phyloP scores from a whole-genome alignment of 1,140 invertebrate species.

The Ips nitidus region DNA sequence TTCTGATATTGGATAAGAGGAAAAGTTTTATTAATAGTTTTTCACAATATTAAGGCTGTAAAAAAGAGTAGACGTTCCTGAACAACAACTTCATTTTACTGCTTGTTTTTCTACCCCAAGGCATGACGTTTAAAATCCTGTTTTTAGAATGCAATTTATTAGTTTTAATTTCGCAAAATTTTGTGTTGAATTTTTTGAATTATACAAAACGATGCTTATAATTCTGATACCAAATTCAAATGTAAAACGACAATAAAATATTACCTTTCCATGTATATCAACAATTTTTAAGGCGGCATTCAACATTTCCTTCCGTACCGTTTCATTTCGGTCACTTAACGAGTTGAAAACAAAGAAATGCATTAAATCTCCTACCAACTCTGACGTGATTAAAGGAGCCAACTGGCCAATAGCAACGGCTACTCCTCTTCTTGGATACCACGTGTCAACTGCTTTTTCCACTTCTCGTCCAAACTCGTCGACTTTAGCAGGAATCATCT shows the following conservation, averaged over 20 bases:
- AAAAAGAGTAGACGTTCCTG: no score
- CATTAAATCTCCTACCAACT: conserved; percentile 70
- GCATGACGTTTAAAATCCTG: no score
- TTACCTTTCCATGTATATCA: conserved; percentile 76
- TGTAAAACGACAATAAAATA: background rate
- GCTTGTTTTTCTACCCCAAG: no score
- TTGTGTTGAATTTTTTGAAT: conserved; percentile 9
- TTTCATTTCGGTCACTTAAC: conserved; percentile 80
- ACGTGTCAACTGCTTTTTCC: conserved; percentile 82
- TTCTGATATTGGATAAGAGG: no score
- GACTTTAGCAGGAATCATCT: conserved; percentile 82
- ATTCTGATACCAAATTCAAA: conserved; percentile 3
- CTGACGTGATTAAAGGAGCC: conserved; percentile 67
- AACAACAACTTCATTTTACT: no score
- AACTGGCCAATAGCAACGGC: conserved; percentile 78
- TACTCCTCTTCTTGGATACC: conserved; percentile 85
- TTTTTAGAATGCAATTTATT: no score
- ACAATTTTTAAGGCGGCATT: conserved; percentile 89
- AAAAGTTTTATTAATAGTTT: no score
- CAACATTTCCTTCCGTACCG: conserved; percentile 92
- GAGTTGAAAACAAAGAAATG: conserved; percentile 85
- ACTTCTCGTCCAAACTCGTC: conserved; percentile 92
- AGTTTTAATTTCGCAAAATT: background rate
- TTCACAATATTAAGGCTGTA: no score
- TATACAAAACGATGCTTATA: background rate